Evolutionary conservation across 2,888 invertebrate species (phyloP).

Genomic region (Ellobium chinense): DNA sequence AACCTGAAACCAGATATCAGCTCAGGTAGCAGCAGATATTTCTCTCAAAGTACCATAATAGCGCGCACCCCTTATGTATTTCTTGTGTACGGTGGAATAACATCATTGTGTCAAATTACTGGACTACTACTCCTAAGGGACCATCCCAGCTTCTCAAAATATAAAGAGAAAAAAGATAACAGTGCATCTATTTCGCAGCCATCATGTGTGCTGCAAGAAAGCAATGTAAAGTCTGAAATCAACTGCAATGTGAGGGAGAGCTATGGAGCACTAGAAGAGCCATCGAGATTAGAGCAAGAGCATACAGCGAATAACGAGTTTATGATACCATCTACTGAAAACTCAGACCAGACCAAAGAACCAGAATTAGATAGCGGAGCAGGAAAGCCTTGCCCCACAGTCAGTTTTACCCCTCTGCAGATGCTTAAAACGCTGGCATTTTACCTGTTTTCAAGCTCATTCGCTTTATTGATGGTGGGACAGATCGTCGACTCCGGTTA

Average conservation of each 20-base stretch:
- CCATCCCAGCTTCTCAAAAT: conserved; percentile 11
- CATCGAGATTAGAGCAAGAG: too few relatives aligned
- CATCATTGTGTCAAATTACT: not conserved
- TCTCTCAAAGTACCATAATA: not conserved
- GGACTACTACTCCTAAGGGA: not conserved
- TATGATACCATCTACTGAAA: too few relatives aligned
- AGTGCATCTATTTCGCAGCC: too few relatives aligned
- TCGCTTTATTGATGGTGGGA: not conserved
- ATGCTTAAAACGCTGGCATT: not conserved
- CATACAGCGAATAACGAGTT: not conserved
- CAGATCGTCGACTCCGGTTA: not conserved
- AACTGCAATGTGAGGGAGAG: too few relatives aligned
- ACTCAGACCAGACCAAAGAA: not conserved
- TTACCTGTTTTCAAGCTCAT: not conserved
- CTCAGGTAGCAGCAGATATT: conserved; percentile 8
- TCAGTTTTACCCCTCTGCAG: not conserved
- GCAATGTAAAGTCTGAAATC: too few relatives aligned
- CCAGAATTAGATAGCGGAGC: not conserved
- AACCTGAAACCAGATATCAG: not conserved
- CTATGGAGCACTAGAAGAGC: too few relatives aligned
- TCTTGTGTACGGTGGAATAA: not conserved
- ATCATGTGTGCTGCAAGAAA: too few relatives aligned
- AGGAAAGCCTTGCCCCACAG: not conserved
- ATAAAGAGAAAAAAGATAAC: not conserved
- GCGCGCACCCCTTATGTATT: conserved; percentile 12